A percentile compares a stretch with the other conserved stretches of the same genome.
Evolutionary conservation across 2,113 vertebrate species (phyloP).

Genomic region (Dicerorhinus sumatrensis): DNA sequence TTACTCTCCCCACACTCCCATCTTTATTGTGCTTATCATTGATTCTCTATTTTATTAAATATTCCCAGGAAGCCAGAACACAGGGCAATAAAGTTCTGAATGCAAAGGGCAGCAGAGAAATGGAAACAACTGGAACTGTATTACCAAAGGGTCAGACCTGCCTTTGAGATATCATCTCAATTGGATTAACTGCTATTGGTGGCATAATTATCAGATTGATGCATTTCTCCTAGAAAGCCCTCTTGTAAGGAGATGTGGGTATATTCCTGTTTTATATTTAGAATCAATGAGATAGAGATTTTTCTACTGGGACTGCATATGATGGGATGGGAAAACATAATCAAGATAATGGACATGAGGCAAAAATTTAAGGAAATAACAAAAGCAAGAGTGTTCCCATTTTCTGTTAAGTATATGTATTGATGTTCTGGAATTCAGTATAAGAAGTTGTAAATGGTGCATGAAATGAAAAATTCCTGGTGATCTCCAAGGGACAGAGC

Average conservation of each 20-base stretch:
- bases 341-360: conserved; percentile 64
- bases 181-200: background rate
- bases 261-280: background rate
- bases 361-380: conserved; percentile 67
- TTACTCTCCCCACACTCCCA: background rate
- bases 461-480: conserved; percentile 83
- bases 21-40: background rate
- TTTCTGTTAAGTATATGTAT: conserved; percentile 72
- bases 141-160: background rate
- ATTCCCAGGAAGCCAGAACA: background rate
- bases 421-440: conserved; percentile 67
- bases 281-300: conserved; percentile 29
- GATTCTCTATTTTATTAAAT: conserved; percentile 59
- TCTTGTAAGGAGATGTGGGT: background rate
- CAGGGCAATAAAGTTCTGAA: background rate
- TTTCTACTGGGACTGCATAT: background rate
- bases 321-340: conserved; percentile 36
- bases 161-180: rapidly evolving
- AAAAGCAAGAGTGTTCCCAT: conserved; percentile 61
- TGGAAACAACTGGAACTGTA: background rate
- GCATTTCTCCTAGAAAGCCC: background rate
- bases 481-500: conserved; percentile 66
- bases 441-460: conserved; percentile 82
- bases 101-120: background rate
- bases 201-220: background rate